A percentile compares a stretch with the other conserved stretches of the same genome.
Evolutionary conservation across 2,888 invertebrate genomes (phyloP).

Genomic region (Clitarchus hookeri): DNA sequence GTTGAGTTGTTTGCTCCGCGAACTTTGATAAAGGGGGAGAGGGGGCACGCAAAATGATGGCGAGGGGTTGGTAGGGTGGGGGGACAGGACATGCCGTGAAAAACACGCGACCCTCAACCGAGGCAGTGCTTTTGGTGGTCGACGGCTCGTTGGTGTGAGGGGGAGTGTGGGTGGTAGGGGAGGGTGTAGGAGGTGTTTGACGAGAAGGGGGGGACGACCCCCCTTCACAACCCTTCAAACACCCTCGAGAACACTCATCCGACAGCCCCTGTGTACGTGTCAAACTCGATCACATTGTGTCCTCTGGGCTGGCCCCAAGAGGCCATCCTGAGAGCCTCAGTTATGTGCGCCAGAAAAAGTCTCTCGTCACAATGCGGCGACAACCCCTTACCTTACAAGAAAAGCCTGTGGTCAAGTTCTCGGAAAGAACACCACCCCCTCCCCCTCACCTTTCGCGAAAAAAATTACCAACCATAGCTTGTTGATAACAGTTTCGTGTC

Average conservation of each 20-base stretch:
- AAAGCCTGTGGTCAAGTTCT: no score
- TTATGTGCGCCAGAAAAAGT: no score
- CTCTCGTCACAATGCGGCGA: no score
- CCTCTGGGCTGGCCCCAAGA: not conserved
- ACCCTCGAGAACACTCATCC: not conserved
- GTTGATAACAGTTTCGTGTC: no score
- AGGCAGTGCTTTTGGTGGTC: no score
- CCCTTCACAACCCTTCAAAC: constrained; percentile 6
- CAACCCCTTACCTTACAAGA: no score
- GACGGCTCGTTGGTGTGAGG: not conserved
- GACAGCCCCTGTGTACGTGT: constrained; percentile 8
- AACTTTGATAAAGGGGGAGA: not conserved
- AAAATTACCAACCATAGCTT: no score
- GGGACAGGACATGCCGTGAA: not conserved
- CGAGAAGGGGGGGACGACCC: not conserved
- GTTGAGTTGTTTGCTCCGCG: not conserved
- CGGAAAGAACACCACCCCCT: no score
- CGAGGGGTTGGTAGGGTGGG: not conserved
- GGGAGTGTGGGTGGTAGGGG: not conserved
- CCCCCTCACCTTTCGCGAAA: no score
- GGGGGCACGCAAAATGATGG: not conserved
- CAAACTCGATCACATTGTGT: not conserved
- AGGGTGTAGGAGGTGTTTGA: not conserved
- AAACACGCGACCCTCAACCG: not conserved
- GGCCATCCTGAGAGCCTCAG: no score